phyloP scores from a whole-genome alignment of 2,888 invertebrate species.

The Sussaba pulchella region DNA sequence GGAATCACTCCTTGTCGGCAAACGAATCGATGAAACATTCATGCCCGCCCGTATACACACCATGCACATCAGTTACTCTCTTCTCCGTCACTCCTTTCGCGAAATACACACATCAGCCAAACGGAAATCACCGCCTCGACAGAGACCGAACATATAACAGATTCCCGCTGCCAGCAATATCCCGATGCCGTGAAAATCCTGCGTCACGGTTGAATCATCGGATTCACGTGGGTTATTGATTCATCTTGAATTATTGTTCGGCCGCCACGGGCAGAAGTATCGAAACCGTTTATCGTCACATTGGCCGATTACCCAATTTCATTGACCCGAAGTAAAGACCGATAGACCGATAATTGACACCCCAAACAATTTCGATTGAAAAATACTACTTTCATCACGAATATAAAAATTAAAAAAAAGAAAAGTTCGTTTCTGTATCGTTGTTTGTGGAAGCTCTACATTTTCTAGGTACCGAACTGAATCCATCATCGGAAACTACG shows the following conservation, averaged over 20 bases:
- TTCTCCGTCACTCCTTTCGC: conserved; percentile 6
- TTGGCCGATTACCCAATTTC: not conserved
- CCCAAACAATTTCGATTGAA: too few relatives aligned
- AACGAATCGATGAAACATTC: conserved; percentile 72
- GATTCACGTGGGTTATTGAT: conserved; percentile 45
- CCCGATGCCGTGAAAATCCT: conserved; percentile 27
- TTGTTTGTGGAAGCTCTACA: not conserved
- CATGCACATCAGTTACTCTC: conserved; percentile 51
- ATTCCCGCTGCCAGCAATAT: conserved; percentile 16
- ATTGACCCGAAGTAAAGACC: not conserved
- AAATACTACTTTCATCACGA: too few relatives aligned
- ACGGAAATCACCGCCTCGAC: conserved; percentile 53
- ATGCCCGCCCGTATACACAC: conserved; percentile 63
- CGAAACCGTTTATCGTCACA: conserved; percentile 4
- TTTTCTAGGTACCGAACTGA: not conserved
- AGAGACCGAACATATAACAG: conserved; percentile 19
- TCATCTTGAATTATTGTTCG: conserved; percentile 29
- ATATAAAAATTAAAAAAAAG: too few relatives aligned
- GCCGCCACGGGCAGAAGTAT: not conserved
- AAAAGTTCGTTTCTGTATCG: too few relatives aligned
- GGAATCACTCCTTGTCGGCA: conserved; percentile 70
- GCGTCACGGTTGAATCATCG: conserved; percentile 40
- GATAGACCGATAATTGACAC: not conserved
- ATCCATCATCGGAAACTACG: not conserved
- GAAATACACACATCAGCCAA: conserved; percentile 49